phyloP scores from a whole-genome alignment of 2,888 invertebrate species.

The Subacronicta megacephala region DNA sequence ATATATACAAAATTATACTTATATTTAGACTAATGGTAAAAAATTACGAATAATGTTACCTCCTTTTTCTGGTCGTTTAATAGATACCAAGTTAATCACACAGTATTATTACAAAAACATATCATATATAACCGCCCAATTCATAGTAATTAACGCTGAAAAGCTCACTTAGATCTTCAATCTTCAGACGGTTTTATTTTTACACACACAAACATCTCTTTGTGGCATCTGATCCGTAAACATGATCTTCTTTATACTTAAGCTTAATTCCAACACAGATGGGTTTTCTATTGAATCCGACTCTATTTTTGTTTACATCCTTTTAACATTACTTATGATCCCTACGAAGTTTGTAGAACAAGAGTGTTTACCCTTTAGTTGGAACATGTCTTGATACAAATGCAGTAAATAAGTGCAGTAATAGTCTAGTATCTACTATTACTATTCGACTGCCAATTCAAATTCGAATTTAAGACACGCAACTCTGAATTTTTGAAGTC shows the following conservation, averaged over 20 bases:
- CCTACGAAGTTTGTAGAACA: not conserved
- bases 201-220: slow-evolving; percentile 42
- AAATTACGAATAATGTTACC: too few species aligned
- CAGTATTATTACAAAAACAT: not conserved
- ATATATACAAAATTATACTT: too few species aligned
- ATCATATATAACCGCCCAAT: slow-evolving; percentile 16
- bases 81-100: too few species aligned
- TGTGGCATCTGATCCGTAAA: slow-evolving; percentile 55
- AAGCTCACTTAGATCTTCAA: slow-evolving; percentile 45
- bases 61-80: too few species aligned
- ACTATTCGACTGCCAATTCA: too few species aligned
- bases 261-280: slow-evolving; percentile 45
- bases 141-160: slow-evolving; percentile 45
- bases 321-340: slow-evolving; percentile 8
- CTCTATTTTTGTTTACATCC: slow-evolving; percentile 37
- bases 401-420: too few species aligned
- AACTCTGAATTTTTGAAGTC: too few species aligned
- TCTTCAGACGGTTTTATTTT: slow-evolving; percentile 47
- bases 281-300: slow-evolving; percentile 37
- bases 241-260: slow-evolving; percentile 46
- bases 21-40: too few species aligned
- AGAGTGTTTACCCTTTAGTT: too few species aligned
- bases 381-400: too few species aligned
- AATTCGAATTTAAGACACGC: too few species aligned
- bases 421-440: too few species aligned